Evolutionary conservation across 2,113 vertebrate species (phyloP).

Genomic region (Scophthalmus maximus): DNA sequence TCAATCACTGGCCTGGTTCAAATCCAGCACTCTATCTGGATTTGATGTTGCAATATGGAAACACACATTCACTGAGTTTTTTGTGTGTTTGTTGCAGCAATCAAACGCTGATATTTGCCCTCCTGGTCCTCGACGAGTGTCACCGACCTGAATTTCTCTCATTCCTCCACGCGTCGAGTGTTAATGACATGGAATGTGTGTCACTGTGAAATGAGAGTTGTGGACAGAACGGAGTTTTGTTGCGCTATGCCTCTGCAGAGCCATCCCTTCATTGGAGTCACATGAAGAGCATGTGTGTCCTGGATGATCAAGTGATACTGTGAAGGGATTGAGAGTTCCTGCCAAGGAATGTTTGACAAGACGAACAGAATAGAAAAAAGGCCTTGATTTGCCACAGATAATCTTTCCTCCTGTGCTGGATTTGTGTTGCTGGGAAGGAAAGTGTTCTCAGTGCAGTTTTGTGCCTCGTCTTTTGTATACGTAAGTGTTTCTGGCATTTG

Average conservation of each 20-base stretch:
- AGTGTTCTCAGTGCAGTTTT: slow-evolving; percentile 10
- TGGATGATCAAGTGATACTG: slow-evolving; percentile 72
- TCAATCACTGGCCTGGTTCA: slow-evolving; percentile 65
- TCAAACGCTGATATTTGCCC: slow-evolving; percentile 36
- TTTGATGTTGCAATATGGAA: slow-evolving; percentile 56
- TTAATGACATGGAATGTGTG: slow-evolving; percentile 73
- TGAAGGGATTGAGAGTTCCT: slow-evolving; percentile 49
- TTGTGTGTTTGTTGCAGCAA: slow-evolving; percentile 22
- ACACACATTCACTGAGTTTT: slow-evolving; percentile 22
- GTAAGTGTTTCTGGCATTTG: slow-evolving; percentile 68
- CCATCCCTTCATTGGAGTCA: slow-evolving; percentile 76
- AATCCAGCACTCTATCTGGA: slow-evolving; percentile 60
- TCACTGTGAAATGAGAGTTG: slow-evolving; percentile 53
- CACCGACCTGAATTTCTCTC: slow-evolving; percentile 59
- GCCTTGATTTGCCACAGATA: slow-evolving; percentile 44
- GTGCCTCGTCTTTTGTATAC: slow-evolving; percentile 30
- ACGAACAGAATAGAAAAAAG: slow-evolving; percentile 34
- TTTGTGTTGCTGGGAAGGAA: slow-evolving; percentile 42
- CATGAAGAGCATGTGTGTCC: slow-evolving; percentile 79
- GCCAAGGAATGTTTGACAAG: slow-evolving; percentile 66
- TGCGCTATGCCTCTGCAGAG: slow-evolving; percentile 34
- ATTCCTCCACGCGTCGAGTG: slow-evolving; percentile 41
- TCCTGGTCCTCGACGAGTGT: slow-evolving; percentile 19
- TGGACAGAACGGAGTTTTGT: slow-evolving; percentile 55
- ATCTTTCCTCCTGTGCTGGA: slow-evolving; percentile 41